Conservation (phyloP, 2,888 invertebrate species). For the Lochmaea crataegi region DNA sequence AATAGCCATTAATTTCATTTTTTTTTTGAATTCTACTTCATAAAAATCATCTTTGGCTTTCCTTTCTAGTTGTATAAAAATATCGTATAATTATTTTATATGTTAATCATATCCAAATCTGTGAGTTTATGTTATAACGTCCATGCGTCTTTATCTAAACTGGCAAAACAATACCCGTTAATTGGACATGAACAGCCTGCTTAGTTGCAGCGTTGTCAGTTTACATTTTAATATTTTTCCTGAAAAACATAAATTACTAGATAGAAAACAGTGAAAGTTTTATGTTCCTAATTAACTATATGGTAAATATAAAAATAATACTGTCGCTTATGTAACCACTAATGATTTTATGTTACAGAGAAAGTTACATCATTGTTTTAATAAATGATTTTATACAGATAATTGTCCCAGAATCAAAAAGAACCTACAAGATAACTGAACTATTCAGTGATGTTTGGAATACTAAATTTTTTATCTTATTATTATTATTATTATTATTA, state of each 20-base stretch:
- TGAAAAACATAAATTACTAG: constrained; percentile 26
- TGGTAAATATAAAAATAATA: constrained; percentile 36
- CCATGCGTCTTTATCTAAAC: not conserved
- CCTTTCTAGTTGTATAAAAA: not conserved
- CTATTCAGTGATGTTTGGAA: no score
- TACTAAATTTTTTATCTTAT: no score
- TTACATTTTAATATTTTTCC: constrained; percentile 13
- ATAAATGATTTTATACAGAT: not conserved
- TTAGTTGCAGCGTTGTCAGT: not conserved
- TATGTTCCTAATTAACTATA: constrained; percentile 12
- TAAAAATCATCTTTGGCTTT: not conserved
- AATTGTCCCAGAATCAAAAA: no score
- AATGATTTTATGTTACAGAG: not conserved
- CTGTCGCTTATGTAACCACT: constrained; percentile 15
- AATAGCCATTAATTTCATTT: no score
- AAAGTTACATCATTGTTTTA: constrained; percentile 12
- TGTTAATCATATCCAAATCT: not conserved
- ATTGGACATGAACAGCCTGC: constrained; percentile 13
- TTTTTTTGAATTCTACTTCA: no score
- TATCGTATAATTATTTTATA: not conserved
- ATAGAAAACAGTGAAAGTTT: constrained; percentile 34
- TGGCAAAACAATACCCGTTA: constrained; percentile 12
- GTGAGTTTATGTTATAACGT: not conserved
- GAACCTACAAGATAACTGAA: no score
- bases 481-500: no score